Evolutionary conservation across 2,797 vertebrate species (phyloP).

Genomic region (Astyanax mexicanus): DNA sequence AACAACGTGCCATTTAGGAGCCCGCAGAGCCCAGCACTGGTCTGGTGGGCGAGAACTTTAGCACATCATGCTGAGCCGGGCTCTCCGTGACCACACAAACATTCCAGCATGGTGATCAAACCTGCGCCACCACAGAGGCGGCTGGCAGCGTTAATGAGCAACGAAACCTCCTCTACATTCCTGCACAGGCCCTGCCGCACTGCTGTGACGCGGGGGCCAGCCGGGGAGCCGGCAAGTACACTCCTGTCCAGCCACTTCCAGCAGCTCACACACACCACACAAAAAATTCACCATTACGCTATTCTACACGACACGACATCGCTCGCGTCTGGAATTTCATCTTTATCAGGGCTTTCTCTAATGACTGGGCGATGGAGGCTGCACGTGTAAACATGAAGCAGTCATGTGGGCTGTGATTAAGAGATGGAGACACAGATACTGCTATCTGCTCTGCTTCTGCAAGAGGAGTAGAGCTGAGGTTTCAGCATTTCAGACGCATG

Average conservation of each 20-base stretch:
- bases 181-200: constrained; percentile 26
- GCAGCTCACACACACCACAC: background rate
- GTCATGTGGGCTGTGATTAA: constrained; percentile 48
- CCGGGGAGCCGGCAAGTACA: constrained; percentile 4
- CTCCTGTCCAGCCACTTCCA: background rate
- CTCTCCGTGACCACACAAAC: constrained; percentile 17
- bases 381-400: constrained; percentile 46
- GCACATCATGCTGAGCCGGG: constrained; percentile 14
- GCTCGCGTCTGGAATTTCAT: constrained; percentile 39
- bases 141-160: constrained; percentile 32
- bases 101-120: constrained; percentile 24
- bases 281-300: background rate
- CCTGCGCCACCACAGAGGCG: constrained; percentile 2
- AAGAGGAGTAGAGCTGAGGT: constrained; percentile 25
- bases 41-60: constrained; percentile 21
- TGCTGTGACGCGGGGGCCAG: constrained; percentile 7
- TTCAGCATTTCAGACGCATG: constrained; percentile 24
- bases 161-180: constrained; percentile 39
- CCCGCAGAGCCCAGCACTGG: background rate
- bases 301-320: constrained; percentile 17
- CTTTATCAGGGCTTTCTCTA: constrained; percentile 26
- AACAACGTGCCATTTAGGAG: background rate
- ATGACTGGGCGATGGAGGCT: constrained; percentile 29
- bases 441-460: constrained; percentile 33
- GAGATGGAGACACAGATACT: constrained; percentile 50